Evolutionary conservation across 2,113 vertebrate species (phyloP).

Genomic region (Morphnarchus princeps): DNA sequence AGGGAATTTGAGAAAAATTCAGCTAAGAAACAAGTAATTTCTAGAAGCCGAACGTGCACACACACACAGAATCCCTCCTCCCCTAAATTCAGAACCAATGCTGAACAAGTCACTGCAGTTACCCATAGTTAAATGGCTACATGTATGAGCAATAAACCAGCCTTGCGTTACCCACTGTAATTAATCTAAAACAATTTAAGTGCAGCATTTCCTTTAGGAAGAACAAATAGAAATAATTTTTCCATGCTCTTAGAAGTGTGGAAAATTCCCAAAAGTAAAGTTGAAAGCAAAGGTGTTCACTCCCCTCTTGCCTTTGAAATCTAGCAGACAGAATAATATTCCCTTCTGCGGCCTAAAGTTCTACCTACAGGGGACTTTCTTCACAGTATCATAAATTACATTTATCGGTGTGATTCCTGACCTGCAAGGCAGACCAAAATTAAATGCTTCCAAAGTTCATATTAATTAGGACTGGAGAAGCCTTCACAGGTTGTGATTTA

Average conservation of each 20-base stretch:
- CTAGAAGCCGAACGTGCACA: not conserved
- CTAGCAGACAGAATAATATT: not conserved
- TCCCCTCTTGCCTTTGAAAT: not conserved
- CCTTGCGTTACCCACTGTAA: not conserved
- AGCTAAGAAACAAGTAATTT: not conserved
- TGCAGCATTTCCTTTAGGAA: not conserved
- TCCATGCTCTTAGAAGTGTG: not conserved
- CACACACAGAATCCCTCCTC: too few relatives aligned
- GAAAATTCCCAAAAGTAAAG: not conserved
- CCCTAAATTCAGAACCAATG: not conserved
- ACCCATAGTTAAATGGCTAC: not conserved
- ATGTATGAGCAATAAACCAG: fast-evolving
- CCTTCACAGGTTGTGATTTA: not conserved
- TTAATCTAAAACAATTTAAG: not conserved
- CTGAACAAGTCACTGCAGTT: not conserved
- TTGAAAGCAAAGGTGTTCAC: not conserved
- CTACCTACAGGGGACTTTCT: not conserved
- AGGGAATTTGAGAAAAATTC: not conserved
- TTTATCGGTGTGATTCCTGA: not conserved
- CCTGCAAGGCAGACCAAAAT: not conserved
- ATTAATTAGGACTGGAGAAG: not conserved
- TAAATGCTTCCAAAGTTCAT: not conserved
- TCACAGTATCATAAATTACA: not conserved
- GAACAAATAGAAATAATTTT: not conserved
- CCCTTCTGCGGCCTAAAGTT: not conserved